Evolutionary conservation across 2,888 invertebrate species (phyloP), one percentile per base, ranked within the genome.

Genomic region (Mimachlamys varia): DNA sequence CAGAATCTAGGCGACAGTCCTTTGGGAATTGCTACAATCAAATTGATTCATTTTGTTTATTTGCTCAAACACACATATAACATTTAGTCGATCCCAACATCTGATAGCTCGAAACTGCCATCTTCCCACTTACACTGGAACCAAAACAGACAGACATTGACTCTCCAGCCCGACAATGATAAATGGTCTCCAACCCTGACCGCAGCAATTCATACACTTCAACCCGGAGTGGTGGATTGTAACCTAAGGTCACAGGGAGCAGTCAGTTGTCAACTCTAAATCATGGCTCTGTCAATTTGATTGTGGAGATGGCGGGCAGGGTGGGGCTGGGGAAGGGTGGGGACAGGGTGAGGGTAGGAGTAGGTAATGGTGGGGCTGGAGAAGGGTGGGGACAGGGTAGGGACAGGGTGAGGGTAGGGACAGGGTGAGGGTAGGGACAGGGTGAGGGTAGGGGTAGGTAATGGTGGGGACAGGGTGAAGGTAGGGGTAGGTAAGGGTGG

Each of bases 21-120:
- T 76, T 76, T 76, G 76, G 76, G 76, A 76, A 76, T 33, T 10
- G 27, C 76, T 10, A 76, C 76, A 76, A 76, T 76, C 76, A 76
- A 76, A 76, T 76, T 76, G 76, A 76, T 76, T 76, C 76, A 33
- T 76, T 76, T 76, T 76, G 33, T 76, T 76, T 76, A 76, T 76
- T 76, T 76, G 76, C 76, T 76, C 76, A 76, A 33, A 76, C 76
- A 76, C 76, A 76, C 76, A 76, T 76, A 76, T 27, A 76, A 76
- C 76, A 33, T 76, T 76, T 76, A 76, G 76, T 7, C 15, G 76
- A 76, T 76, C 33, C 76, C 27, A 33, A 76, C 76, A 76, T 76
- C 33, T 33, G 76, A 76, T 76, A 76, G 76, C 76, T 44, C 76
- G 0, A 76, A 76, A 33, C 76, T 76, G 76, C 76, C 76, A 76